These are phyloP conservation scores for Athene cunicularia DNA, from an alignment of 2,113 vertebrate genomes.

Conservation along the genomic window DNA sequence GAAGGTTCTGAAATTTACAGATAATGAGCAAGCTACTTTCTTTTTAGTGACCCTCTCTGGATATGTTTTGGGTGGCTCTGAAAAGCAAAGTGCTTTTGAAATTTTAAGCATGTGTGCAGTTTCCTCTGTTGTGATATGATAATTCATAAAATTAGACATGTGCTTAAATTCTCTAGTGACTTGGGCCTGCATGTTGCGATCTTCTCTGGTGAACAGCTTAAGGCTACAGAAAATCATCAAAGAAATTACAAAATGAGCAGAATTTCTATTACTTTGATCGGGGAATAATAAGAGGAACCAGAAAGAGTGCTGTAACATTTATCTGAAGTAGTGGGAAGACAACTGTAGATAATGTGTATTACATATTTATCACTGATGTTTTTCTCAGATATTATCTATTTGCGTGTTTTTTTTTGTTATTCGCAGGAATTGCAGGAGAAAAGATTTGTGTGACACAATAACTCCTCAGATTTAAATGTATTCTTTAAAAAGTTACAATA, in stretches of 20 bases:
- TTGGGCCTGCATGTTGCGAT: neutral
- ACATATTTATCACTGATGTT: neutral
- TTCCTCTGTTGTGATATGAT: conserved; percentile 38
- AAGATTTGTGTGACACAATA: neutral
- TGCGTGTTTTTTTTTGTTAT: neutral
- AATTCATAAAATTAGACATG: conserved; percentile 30
- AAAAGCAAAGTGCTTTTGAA: conserved; percentile 31
- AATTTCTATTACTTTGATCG: conserved; percentile 61
- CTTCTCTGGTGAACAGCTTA: conserved; percentile 52
- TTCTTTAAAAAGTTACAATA: neutral
- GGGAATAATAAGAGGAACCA: conserved; percentile 28
- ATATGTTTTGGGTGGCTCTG: neutral
- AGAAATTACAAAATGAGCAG: conserved; percentile 61
- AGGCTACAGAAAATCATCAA: conserved; percentile 61
- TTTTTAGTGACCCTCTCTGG: neutral
- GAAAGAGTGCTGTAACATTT: conserved; percentile 5
- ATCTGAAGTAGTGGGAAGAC: conserved; percentile 25
- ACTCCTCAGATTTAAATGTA: neutral
- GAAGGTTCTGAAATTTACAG: neutral
- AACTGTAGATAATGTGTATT: neutral
- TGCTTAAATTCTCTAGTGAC: conserved; percentile 40
- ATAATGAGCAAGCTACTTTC: neutral
- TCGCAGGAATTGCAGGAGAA: neutral
- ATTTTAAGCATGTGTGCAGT: conserved; percentile 10
- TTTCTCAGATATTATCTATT: neutral